These are phyloP conservation scores for Oxyura jamaicensis DNA, from an alignment of 2,113 vertebrate species.

Conservation along the genomic window DNA sequence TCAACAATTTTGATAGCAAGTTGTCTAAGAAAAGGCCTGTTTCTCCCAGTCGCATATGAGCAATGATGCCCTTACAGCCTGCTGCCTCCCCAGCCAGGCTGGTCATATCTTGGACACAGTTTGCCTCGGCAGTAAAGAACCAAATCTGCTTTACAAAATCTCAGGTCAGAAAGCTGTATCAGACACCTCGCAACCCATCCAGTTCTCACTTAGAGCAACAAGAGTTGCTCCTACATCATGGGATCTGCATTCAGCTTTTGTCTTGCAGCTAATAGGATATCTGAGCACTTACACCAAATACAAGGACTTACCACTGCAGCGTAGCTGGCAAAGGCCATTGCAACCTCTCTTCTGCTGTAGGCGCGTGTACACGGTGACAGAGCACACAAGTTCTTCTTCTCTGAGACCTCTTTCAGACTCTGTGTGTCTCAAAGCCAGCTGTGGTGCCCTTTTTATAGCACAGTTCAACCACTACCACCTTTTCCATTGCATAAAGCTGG, in stretches of 20 bases:
- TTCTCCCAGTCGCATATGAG: neutral
- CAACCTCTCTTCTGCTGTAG: neutral
- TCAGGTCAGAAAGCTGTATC: neutral
- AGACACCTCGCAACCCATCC: neutral
- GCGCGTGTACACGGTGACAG: rapidly evolving
- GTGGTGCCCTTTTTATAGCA: constrained; percentile 45
- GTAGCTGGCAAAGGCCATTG: constrained; percentile 6
- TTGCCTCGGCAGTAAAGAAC: neutral
- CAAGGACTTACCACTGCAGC: constrained; percentile 6
- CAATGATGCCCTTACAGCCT: neutral
- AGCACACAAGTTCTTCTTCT: neutral
- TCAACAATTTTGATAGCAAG: neutral
- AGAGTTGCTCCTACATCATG: neutral
- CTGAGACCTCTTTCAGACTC: neutral
- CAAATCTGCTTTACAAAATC: neutral
- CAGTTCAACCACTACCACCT: neutral
- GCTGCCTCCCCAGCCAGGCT: neutral
- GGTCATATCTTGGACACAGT: neutral
- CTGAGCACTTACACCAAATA: neutral
- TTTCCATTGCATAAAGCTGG: constrained; percentile 30
- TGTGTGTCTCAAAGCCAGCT: neutral
- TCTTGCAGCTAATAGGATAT: neutral
- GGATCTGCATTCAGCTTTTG: neutral
- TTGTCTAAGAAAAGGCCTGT: neutral
- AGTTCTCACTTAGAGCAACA: neutral